These are phyloP conservation scores for Mactra quadrangularis DNA, from an alignment of 1,140 invertebrate species.

Conservation along the genomic window DNA sequence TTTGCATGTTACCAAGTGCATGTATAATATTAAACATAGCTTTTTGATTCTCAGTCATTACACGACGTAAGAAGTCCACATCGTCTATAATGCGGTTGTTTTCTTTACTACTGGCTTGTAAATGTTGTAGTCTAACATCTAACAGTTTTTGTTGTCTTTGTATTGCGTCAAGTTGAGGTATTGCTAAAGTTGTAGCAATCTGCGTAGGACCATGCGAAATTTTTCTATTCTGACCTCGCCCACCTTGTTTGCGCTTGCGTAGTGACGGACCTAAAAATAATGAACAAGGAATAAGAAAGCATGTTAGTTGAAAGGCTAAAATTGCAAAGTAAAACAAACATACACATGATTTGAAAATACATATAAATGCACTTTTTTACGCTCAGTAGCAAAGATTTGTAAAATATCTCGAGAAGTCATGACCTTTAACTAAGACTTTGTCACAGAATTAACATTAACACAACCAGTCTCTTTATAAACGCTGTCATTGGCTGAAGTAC, in stretches of 20 bases:
- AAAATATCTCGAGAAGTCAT: no score
- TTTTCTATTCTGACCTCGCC: slow-evolving; percentile 64
- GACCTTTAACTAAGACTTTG: no score
- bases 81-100: slow-evolving; percentile 81
- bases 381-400: no score
- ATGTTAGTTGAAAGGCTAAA: no score
- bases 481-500: no score
- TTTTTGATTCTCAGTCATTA: slow-evolving; percentile 83
- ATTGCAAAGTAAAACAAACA: no score
- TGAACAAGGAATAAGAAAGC: no score
- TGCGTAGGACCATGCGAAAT: slow-evolving; percentile 71
- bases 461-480: no score
- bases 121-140: slow-evolving; percentile 82
- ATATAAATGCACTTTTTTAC: no score
- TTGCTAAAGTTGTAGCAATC: slow-evolving; percentile 80
- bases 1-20: slow-evolving; percentile 81
- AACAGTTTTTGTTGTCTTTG: slow-evolving; percentile 82
- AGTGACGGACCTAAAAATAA: slow-evolving; percentile 42
- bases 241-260: slow-evolving; percentile 63
- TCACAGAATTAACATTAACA: no score
- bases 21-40: slow-evolving; percentile 82
- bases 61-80: slow-evolving; percentile 80
- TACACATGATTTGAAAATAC: no score
- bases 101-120: slow-evolving; percentile 81
- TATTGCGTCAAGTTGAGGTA: slow-evolving; percentile 83